Evolutionary conservation across 2,797 vertebrate genomes (phyloP).

Genomic region (Cygnus olor): DNA sequence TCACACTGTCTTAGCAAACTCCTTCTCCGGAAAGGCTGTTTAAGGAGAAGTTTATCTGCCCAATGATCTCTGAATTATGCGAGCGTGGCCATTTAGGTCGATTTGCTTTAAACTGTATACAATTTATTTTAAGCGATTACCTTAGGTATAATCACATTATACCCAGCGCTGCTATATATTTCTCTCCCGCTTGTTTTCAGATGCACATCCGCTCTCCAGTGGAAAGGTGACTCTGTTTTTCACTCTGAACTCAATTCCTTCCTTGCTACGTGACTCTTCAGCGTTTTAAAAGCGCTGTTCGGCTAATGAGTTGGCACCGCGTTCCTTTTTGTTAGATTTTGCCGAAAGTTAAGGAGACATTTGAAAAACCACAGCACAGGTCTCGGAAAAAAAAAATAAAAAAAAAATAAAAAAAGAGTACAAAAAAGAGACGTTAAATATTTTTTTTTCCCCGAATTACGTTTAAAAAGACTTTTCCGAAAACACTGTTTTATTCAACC

Average conservation of each 20-base stretch:
- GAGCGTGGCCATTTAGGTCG: slow-evolving; percentile 64
- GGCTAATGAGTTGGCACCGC: slow-evolving; percentile 20
- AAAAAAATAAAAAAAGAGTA: fast-evolving
- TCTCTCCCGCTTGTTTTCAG: slow-evolving; percentile 32
- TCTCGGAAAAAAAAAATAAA: background rate
- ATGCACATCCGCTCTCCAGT: background rate
- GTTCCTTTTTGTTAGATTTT: slow-evolving; percentile 15
- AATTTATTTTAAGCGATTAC: slow-evolving; percentile 72
- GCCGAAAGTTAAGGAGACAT: slow-evolving; percentile 33
- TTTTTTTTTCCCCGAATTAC: background rate
- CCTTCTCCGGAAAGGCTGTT: slow-evolving; percentile 34
- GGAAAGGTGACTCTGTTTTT: slow-evolving; percentile 45
- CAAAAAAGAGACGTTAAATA: background rate
- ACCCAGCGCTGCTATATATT: background rate
- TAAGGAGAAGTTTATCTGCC: slow-evolving; percentile 62
- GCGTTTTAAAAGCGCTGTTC: background rate
- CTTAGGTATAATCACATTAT: slow-evolving; percentile 58
- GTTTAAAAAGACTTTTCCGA: background rate
- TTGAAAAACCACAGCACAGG: background rate
- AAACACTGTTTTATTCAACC: background rate
- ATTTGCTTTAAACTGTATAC: slow-evolving; percentile 67
- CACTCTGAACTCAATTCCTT: background rate
- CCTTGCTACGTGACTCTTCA: background rate
- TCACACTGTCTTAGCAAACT: slow-evolving; percentile 57
- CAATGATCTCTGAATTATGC: slow-evolving; percentile 62